phyloP scores from a whole-genome alignment of 92 coral and sea anemone genomes.

The Anthopleura xanthogrammica region DNA sequence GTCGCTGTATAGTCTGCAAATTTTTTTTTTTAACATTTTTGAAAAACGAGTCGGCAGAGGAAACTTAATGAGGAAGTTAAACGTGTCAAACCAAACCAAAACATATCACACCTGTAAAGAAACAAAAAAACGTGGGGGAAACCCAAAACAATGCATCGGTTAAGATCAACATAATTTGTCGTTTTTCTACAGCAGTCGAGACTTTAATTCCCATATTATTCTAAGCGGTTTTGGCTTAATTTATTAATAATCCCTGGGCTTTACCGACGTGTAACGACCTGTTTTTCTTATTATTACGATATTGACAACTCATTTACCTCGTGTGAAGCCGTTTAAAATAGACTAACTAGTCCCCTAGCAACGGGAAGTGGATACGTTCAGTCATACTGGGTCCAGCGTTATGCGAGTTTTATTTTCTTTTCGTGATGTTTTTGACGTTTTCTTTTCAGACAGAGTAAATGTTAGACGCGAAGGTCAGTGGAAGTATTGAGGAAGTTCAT shows the following conservation, averaged over 20 bases:
- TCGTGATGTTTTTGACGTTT: constrained; percentile 12
- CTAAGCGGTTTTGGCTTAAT: background rate
- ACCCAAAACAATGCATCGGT: too few relatives aligned
- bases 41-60: background rate
- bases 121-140: too few relatives aligned
- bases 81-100: too few relatives aligned
- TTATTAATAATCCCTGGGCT: background rate
- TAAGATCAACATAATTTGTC: too few relatives aligned
- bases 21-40: background rate
- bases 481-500: background rate
- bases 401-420: background rate
- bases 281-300: background rate
- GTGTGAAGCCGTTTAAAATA: background rate
- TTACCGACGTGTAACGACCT: background rate
- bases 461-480: constrained; percentile 10
- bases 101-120: too few relatives aligned
- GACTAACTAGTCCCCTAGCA: background rate
- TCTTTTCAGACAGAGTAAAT: constrained; percentile 22
- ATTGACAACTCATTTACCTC: background rate
- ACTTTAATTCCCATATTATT: too few relatives aligned
- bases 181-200: too few relatives aligned
- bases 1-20: background rate
- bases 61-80: background rate
- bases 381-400: background rate
- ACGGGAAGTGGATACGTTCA: background rate